Base-by-base conservation (phyloP, 2,888 invertebrate genomes). In the Allygus modestus region DNA sequence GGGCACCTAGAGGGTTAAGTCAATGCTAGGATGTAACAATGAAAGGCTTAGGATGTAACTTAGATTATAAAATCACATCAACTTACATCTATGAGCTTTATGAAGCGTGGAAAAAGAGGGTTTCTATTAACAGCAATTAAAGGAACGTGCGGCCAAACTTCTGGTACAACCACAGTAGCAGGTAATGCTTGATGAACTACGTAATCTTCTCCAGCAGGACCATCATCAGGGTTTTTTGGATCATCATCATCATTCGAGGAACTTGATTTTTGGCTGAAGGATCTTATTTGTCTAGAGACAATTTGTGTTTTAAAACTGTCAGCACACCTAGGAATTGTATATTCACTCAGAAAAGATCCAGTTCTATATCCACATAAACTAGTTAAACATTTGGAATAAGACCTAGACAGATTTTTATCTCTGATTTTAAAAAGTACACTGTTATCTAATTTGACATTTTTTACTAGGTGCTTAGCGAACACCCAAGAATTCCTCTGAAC, bases 71-170 rank as follows among this genome's bases (percentile, higher is more conserved):
- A 37, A 37, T 7, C 4, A 37, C 37, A 37, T 37, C 37, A 46
- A 86, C 89, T 88, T 89, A 97, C 97, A 93, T 99, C 99, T 86
- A 99, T 94, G 87, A 99, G 94, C 92, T 99, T 99, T 88, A 99
- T 98, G 91, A 99, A 99, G 88, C 97, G 94, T 26, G 99, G 99
- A 92, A 99, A 99, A 0, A 99, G 96, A 4, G 99, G 99, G 92
- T 98, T 97, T 88, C 98, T 94, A 89, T 93, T 95, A 87, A 99
- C 96, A 0, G 99, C 98, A 87, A 99, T 95, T 11, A 99, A 95
- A 1, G 99, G 99, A 26, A 99, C 95, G 90, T 97, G 96, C 0
- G 99, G 99, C 96, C 98, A 99, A 12, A 97, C 95, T 90, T 99
- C 99, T 0, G 99, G 99, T 37, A 99, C 96, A 20, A 96, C 96